These are phyloP conservation scores for Fissipunctia ypsillon DNA, from an alignment of 2,888 invertebrate genomes.

Conservation along the genomic window DNA sequence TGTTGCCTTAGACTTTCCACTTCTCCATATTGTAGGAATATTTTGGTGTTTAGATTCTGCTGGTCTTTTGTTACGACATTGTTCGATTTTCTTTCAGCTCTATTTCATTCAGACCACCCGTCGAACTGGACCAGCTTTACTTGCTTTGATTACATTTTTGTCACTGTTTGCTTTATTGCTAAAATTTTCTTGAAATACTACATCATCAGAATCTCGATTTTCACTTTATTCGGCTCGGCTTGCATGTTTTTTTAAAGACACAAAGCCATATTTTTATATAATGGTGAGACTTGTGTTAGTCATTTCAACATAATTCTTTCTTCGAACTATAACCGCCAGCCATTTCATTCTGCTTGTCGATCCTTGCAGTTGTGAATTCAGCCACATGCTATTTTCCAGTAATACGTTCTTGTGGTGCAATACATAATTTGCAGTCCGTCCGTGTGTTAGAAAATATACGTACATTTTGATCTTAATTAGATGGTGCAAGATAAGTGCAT, in stretches of 20 bases:
- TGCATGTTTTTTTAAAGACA: not conserved
- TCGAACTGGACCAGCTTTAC: not conserved
- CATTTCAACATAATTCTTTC: slow-evolving; percentile 55
- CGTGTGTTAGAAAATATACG: slow-evolving; percentile 62
- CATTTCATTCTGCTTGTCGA: slow-evolving; percentile 63
- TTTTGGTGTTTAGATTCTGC: slow-evolving; percentile 33
- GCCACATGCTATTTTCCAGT: slow-evolving; percentile 65
- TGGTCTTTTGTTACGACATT: slow-evolving; percentile 31
- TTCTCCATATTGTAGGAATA: slow-evolving; percentile 53
- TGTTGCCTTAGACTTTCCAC: slow-evolving; percentile 68
- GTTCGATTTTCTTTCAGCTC: slow-evolving; percentile 21
- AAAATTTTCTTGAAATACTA: not conserved
- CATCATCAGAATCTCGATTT: not conserved
- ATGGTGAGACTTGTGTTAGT: slow-evolving; percentile 4
- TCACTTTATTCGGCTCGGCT: not conserved
- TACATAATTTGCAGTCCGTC: slow-evolving; percentile 61
- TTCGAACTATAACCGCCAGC: slow-evolving; percentile 40
- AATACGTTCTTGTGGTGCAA: slow-evolving; percentile 63
- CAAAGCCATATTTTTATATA: slow-evolving; percentile 5
- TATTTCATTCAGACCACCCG: slow-evolving; percentile 17
- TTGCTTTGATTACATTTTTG: slow-evolving; percentile 1
- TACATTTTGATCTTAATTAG: slow-evolving; percentile 73
- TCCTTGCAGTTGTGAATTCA: slow-evolving; percentile 54
- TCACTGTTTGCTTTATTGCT: not conserved
- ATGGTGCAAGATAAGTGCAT: slow-evolving; percentile 79